Evolutionary conservation across 1,140 invertebrate genomes (phyloP), one percentile per base, ranked within the genome.

Genomic region (Hypothenemus hampei): DNA sequence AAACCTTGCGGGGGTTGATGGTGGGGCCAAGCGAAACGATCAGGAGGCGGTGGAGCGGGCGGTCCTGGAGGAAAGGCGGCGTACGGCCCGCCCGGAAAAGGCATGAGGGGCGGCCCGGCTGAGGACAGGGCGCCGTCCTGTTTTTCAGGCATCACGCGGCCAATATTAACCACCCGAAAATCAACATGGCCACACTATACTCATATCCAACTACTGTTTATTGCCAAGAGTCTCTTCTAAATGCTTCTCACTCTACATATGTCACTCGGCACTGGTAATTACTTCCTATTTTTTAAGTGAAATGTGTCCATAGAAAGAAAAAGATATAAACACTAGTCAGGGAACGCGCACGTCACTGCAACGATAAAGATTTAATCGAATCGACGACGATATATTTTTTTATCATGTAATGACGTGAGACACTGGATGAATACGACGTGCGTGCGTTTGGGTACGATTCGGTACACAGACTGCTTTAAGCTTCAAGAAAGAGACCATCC

Each of bases 141-240:
- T 29, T 55, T 55, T 37, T 55, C 52, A 13, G 52, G 52, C 52
- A 55, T 55, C 29, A 43, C n/a, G n/a, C n/a, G n/a, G n/a, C 26
- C 26, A 31, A 31, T 31, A 13, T 3, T 31, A 31, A 31, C 26
- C n/a, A n/a, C n/a, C n/a, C n/a, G n/a, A n/a, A n/a, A n/a, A n/a
- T n/a, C n/a, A n/a, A n/a, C n/a, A n/a, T n/a, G n/a, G n/a, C n/a
- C n/a, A n/a, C n/a, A n/a, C n/a, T n/a, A n/a, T n/a, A n/a, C n/a
- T n/a, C n/a, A n/a, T n/a, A n/a, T n/a, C n/a, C n/a, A n/a, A n/a
- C n/a, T n/a, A n/a, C n/a, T n/a, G n/a, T n/a, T n/a, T n/a, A n/a
- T n/a, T n/a, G n/a, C n/a, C n/a, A n/a, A n/a, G n/a, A n/a, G n/a
- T n/a, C n/a, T n/a, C n/a, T n/a, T n/a, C n/a, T n/a, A n/a, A n/a